Percentiles rank a stretch among this genome's conserved stretches.
phyloP scores from a whole-genome alignment of 2,113 vertebrate species.

The Alouatta palliata region DNA sequence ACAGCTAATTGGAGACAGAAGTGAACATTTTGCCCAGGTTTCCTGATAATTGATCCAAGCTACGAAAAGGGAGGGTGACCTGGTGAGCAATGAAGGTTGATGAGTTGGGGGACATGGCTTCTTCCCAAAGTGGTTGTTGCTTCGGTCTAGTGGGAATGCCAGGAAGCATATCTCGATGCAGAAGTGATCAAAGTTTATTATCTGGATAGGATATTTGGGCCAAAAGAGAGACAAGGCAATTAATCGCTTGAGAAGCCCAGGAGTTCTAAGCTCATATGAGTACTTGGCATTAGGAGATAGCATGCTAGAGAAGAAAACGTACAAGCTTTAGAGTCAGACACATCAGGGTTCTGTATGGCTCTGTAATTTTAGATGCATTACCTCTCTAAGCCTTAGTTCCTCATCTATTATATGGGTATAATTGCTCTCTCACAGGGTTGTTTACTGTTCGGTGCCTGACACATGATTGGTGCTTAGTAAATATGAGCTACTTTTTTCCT shows the following conservation, averaged over 20 bases:
- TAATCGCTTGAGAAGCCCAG: neutral
- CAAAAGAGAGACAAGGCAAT: neutral
- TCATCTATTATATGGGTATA: neutral
- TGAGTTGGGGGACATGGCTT: neutral
- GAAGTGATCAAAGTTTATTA: neutral
- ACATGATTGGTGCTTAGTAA: neutral
- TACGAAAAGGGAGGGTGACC: neutral
- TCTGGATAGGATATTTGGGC: neutral
- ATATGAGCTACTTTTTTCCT: neutral
- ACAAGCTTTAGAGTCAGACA: neutral
- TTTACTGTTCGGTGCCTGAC: neutral
- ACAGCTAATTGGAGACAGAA: slow-evolving; percentile 1
- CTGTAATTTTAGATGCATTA: neutral
- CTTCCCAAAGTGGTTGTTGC: neutral
- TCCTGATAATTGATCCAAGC: neutral
- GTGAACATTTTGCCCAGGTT: slow-evolving; percentile 18
- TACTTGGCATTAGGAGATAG: neutral
- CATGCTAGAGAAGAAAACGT: neutral
- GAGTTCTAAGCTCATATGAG: neutral
- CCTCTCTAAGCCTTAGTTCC: neutral
- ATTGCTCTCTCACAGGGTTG: neutral
- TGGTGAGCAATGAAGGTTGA: neutral
- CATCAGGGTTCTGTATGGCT: neutral
- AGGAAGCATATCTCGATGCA: neutral
- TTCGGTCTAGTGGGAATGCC: neutral